phyloP scores from a whole-genome alignment of 2,888 invertebrate species.

The Acanthoscelides obtectus region DNA sequence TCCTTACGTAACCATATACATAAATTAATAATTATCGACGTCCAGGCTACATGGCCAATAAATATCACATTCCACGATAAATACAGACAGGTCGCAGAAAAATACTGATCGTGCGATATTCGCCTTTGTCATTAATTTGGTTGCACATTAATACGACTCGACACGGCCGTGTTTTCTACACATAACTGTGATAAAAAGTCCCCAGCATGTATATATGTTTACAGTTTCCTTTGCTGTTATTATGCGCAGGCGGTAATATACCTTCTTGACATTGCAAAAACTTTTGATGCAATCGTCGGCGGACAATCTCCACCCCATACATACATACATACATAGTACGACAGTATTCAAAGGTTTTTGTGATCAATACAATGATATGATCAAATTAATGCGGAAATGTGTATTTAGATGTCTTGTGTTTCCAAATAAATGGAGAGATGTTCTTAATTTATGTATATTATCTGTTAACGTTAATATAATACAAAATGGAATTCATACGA shows the following conservation, averaged over 20 bases:
- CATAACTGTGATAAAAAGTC: background rate
- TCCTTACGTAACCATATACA: too few relatives aligned
- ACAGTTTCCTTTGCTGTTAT: background rate
- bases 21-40: too few relatives aligned
- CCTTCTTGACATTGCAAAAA: background rate
- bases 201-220: background rate
- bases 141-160: too few relatives aligned
- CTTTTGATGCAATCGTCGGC: background rate
- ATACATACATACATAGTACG: too few relatives aligned
- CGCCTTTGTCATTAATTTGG: background rate
- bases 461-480: too few relatives aligned
- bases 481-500: too few relatives aligned
- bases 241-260: background rate
- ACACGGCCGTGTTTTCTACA: background rate
- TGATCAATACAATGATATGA: background rate
- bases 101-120: background rate
- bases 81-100: too few relatives aligned
- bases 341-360: background rate
- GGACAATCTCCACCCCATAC: too few relatives aligned
- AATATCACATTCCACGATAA: too few relatives aligned
- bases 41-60: too few relatives aligned
- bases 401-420: background rate
- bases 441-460: too few relatives aligned
- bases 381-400: background rate
- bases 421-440: background rate